Evolutionary conservation across 2,888 invertebrate genomes (phyloP), one percentile per base, ranked within the genome.

Genomic region (Steinernema hermaphroditum): DNA sequence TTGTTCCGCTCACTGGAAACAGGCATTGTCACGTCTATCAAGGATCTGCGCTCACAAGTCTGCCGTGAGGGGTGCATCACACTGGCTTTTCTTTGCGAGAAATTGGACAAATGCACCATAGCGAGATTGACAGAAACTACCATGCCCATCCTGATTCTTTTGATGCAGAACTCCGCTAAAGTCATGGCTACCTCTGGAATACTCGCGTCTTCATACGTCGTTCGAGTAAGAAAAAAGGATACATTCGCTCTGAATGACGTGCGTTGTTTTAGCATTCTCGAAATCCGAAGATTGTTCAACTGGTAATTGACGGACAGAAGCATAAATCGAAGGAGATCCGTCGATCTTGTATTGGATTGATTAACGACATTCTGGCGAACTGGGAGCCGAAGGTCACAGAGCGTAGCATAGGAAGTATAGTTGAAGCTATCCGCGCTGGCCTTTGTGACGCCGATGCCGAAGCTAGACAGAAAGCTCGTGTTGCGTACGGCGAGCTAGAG

Each of bases 11-110:
- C 91, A 77, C 87, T 95, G 74, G 93, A 94, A 71, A 90, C 92
- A 82, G 91, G 94, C 32, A 92, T 95, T 85, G 91, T 93, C 76
- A 91, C 91, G 76, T 92, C 93, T 75, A 91, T 94, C 79, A 93
- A 92, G 89, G 94, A 95, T 88, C 89, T 95, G 9, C 90, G 94
- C 8, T 97, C 96, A 81, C 93, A 93, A 89, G 93, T 96, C 75
- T 96, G 96, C 0, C 91, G 97, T 68, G 98, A 98, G 88, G 94
- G 94, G 0, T 96, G 96, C 87, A 92, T 96, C 75, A 94, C 96
- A 0, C 91, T 96, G 82, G 94, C 96, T 70, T 89, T 92, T 89
- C 91, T 96, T 89, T 92, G 94, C 69, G 93, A 94, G 88, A 91
- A 91, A 70, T 87, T 97, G 71, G 92, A 92, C 74, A 91, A 90